Conservation (phyloP, 2,797 vertebrate genomes). For the Chrysocyon brachyurus region DNA sequence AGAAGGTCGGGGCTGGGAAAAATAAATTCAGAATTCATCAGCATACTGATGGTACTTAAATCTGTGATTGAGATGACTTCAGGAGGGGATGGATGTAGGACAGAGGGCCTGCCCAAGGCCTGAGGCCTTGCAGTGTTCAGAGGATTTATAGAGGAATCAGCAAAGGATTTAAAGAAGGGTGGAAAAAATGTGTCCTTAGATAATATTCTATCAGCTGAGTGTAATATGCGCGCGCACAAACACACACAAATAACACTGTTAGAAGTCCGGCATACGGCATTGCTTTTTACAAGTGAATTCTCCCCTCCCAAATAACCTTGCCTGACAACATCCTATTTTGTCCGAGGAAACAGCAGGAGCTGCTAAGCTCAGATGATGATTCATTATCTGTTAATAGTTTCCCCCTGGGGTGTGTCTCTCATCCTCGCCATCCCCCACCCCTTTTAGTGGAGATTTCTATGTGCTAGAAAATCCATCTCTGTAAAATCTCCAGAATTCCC, state of each 20-base stretch:
- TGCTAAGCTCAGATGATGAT: slow-evolving; percentile 54
- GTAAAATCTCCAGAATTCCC: slow-evolving; percentile 21
- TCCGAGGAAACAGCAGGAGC: slow-evolving; percentile 33
- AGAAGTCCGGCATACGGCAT: not conserved
- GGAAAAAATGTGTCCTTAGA: not conserved
- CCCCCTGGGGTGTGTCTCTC: slow-evolving; percentile 35
- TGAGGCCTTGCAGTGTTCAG: not conserved
- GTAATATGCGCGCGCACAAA: accelerated
- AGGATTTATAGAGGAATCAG: not conserved
- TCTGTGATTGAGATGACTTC: slow-evolving; percentile 53
- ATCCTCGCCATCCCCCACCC: not conserved
- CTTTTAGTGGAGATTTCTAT: not conserved
- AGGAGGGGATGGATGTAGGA: not conserved
- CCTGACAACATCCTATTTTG: not conserved
- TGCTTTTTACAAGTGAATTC: not conserved
- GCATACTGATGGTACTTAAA: slow-evolving; percentile 40
- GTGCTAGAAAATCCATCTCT: slow-evolving; percentile 46
- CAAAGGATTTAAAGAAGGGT: not conserved
- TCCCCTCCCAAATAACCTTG: not conserved
- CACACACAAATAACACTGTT: not conserved
- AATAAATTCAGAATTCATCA: slow-evolving; percentile 53
- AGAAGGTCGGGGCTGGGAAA: slow-evolving; percentile 62
- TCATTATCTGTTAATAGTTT: slow-evolving; percentile 61
- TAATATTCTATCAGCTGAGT: not conserved
- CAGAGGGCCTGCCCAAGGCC: not conserved